phyloP scores from a whole-genome alignment of 2,797 vertebrate genomes.

The Pteropus rufus region DNA sequence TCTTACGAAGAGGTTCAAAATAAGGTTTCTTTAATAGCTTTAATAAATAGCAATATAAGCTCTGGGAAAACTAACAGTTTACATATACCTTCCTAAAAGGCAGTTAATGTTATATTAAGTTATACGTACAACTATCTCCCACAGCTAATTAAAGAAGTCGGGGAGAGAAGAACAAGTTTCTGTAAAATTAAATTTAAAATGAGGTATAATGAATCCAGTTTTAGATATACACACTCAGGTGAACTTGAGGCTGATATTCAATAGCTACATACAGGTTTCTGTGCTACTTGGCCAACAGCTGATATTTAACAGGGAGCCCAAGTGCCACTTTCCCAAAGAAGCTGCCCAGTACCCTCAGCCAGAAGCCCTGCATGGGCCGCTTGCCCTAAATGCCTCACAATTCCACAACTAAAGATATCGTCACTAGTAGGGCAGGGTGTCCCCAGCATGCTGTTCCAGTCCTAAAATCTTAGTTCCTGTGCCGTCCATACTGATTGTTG shows the following conservation, averaged over 20 bases:
- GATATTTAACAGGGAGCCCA: neutral
- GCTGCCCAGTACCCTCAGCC: neutral
- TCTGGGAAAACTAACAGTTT: neutral
- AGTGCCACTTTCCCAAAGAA: neutral
- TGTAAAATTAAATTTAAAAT: neutral
- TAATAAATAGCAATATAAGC: neutral
- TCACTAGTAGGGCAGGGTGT: neutral
- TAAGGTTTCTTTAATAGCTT: neutral
- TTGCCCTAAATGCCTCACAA: neutral
- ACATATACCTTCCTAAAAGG: slow-evolving; percentile 9
- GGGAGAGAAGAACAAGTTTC: neutral
- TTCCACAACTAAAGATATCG: neutral
- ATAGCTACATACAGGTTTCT: neutral
- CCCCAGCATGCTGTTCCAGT: neutral
- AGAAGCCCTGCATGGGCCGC: neutral
- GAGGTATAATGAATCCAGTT: neutral
- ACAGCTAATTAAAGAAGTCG: neutral
- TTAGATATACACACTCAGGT: neutral
- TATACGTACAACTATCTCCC: neutral
- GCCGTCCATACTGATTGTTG: neutral
- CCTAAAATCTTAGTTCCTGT: neutral
- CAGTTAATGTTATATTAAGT: neutral
- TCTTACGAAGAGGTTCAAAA: slow-evolving; percentile 6
- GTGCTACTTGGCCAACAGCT: neutral
- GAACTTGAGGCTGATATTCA: neutral